Evolutionary conservation across 92 coral and sea anemone genomes (phyloP).

Genomic region (Nematostella vectensis): DNA sequence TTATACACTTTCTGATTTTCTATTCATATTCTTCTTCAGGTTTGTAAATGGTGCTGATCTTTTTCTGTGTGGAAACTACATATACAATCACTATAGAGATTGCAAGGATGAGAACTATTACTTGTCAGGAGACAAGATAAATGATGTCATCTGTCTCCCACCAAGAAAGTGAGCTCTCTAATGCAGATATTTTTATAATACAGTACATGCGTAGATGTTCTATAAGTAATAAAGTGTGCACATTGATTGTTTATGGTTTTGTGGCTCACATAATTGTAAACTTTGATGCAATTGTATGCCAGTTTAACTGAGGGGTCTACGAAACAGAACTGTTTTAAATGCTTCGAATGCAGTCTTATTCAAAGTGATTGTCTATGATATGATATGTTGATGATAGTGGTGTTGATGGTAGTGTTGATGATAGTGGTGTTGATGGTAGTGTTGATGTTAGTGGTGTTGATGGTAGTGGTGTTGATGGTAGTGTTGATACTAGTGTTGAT

Average conservation of each 20-base stretch:
- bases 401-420: no score
- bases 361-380: no score
- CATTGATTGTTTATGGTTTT: not conserved
- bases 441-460: no score
- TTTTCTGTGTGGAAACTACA: constrained; percentile 94
- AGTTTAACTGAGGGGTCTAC: no score
- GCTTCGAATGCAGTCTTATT: no score
- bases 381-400: no score
- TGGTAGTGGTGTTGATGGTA: no score
- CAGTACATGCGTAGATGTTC: not conserved
- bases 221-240: not conserved
- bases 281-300: no score
- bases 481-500: no score
- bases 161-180: constrained; percentile 65
- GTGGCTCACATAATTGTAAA: constrained; percentile 2
- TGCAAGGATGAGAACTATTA: constrained; percentile 95
- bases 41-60: constrained; percentile 90
- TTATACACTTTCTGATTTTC: no score
- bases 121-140: constrained; percentile 92
- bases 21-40: constrained; percentile 28
- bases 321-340: no score
- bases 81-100: constrained; percentile 93
- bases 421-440: no score
- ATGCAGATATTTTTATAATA: not conserved
- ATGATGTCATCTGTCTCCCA: constrained; percentile 79